These are phyloP conservation scores for Scaptomyza hsui DNA, from an alignment of 1,140 invertebrate genomes.

Conservation along the genomic window DNA sequence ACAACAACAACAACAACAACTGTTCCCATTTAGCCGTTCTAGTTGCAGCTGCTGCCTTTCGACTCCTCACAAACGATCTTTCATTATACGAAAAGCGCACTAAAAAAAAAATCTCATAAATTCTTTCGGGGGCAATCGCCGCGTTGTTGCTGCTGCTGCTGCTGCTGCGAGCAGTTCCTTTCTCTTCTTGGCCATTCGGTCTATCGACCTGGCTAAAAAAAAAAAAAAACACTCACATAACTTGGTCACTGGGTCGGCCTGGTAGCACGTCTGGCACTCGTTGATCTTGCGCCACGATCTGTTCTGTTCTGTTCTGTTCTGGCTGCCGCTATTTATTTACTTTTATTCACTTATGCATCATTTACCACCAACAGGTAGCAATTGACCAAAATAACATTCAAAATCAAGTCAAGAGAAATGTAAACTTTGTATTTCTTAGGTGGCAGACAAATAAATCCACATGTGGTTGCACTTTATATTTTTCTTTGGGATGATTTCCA, in stretches of 20 bases:
- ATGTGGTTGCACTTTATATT: slow-evolving; percentile 30
- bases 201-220: slow-evolving; percentile 45
- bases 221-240: slow-evolving; percentile 52
- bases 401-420: slow-evolving; percentile 1
- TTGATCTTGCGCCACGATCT: slow-evolving; percentile 63
- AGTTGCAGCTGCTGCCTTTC: slow-evolving; percentile 37
- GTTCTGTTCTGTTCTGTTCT: slow-evolving; percentile 49
- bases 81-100: slow-evolving; percentile 36
- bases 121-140: slow-evolving; percentile 56
- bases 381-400: slow-evolving; percentile 8
- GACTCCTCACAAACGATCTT: slow-evolving; percentile 51
- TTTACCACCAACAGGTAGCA: slow-evolving; percentile 50
- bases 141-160: no score
- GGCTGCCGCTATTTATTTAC: slow-evolving; percentile 32
- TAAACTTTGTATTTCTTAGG: slow-evolving; percentile 27
- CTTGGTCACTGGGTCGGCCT: slow-evolving; percentile 76
- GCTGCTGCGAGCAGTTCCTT: slow-evolving; percentile 66
- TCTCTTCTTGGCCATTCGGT: slow-evolving; percentile 54
- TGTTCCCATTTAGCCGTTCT: slow-evolving; percentile 47
- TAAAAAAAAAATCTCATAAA: slow-evolving; percentile 68
- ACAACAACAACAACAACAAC: slow-evolving; percentile 21
- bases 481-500: neutral
- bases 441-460: slow-evolving; percentile 5
- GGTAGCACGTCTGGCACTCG: slow-evolving; percentile 55
- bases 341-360: slow-evolving; percentile 71